A percentile compares a stretch with the other conserved stretches of the same genome.
Evolutionary conservation across 2,797 vertebrate species (phyloP).

Genomic region (Melanotaenia maccullochi): DNA sequence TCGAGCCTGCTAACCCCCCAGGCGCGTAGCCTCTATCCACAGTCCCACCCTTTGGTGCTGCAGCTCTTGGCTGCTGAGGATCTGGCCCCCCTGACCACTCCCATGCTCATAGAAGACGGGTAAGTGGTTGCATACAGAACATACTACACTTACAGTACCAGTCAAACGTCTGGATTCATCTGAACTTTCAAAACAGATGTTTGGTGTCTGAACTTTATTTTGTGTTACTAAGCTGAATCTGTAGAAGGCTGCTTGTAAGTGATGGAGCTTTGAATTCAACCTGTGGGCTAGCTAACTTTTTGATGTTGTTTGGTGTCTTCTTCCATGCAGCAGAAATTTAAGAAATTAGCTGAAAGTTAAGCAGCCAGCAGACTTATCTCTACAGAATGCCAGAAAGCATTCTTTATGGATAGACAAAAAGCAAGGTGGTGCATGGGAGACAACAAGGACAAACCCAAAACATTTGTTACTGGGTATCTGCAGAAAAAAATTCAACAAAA

Average conservation of each 20-base stretch:
- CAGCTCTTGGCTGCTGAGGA: constrained; percentile 96
- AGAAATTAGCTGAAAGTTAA: background rate
- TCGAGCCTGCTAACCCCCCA: constrained; percentile 90
- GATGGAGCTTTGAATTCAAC: too few species aligned
- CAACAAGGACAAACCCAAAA: too few species aligned
- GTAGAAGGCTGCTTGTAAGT: too few species aligned
- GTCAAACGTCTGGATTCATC: background rate
- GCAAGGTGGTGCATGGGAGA: background rate
- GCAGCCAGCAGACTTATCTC: background rate
- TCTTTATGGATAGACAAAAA: background rate
- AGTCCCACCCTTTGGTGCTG: constrained; percentile 92
- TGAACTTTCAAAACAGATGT: background rate
- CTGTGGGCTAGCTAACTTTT: background rate
- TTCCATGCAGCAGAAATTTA: too few species aligned
- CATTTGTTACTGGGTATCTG: background rate
- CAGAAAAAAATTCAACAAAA: background rate
- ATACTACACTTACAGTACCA: too few species aligned
- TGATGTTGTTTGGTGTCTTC: background rate
- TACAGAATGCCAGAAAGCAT: background rate
- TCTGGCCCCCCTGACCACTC: constrained; percentile 91
- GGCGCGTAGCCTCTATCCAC: constrained; percentile 91
- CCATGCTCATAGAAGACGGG: constrained; percentile 98
- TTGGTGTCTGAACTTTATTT: too few species aligned
- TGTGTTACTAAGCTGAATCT: too few species aligned
- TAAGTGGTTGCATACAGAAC: constrained; percentile 72